Evolutionary conservation across 2,113 vertebrate genomes (phyloP), one percentile per base, ranked within the genome.

Genomic region (Tragelaphus buxtoni): DNA sequence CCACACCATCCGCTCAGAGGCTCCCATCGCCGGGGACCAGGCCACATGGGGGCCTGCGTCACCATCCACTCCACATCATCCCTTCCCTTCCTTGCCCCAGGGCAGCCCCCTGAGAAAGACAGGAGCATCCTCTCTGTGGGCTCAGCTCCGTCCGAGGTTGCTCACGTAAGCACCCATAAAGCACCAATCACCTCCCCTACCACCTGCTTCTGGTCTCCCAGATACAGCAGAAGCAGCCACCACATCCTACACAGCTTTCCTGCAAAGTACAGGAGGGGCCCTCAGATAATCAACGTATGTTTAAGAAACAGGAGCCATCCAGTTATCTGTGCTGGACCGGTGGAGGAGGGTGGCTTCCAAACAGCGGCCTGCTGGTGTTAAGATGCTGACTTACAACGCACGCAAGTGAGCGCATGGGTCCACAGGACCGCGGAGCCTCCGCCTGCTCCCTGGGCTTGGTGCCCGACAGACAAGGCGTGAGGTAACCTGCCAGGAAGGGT

Each of bases 31-130:
- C 5, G 3, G 10, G 0, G 0, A 45, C n/a, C 24, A 14, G 3
- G 22, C 55, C 9, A 0, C 9, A 32, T 7, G 0, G 72, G 0
- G 18, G 26, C n/a, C 28, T 0, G 5, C 0, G 0, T 2, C 1
- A 0, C 16, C 18, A 1, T 2, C 1, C 1, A 3, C 76, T 14
- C 58, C 32, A 2, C 0, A 7, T 26, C 47, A 24, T 14, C 12
- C 20, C 45, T 0, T 20, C 49, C 35, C 53, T 28, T 32, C 60
- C 26, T 4, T 13, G 17, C 4, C 2, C 83, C 4, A 20, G 1
- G 2, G 12, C 30, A 1, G 58, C 60, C 30, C 74, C 76, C 16
- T 22, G 1, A 22, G 51, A 1, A 14, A 45, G 5, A 6, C 1
- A 0, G 16, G 9, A 14, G 77, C 14, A 55, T 4, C 56, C 26